Conservation (phyloP, 2,797 vertebrate genomes). For the Rachycentron canadum region DNA sequence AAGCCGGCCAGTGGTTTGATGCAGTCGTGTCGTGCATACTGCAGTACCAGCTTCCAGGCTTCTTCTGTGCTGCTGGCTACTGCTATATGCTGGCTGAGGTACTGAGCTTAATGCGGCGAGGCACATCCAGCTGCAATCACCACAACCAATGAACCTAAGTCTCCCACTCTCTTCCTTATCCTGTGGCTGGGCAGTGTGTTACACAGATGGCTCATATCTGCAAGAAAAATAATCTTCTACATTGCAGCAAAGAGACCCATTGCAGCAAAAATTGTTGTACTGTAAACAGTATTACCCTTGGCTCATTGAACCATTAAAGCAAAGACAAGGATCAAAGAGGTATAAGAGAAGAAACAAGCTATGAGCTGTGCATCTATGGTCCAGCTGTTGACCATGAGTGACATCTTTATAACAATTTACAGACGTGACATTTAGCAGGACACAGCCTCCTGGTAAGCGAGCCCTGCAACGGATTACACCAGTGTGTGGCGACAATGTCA, state of each 20-base stretch:
- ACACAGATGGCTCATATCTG: constrained; percentile 34
- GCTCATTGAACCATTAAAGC: constrained; percentile 36
- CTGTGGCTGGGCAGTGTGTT: constrained; percentile 24
- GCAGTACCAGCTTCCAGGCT: constrained; percentile 74
- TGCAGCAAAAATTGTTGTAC: constrained; percentile 39
- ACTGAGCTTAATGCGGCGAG: constrained; percentile 76
- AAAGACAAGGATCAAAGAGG: constrained; percentile 34
- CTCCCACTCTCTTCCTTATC: constrained; percentile 42
- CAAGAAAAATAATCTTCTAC: constrained; percentile 24
- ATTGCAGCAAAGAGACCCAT: constrained; percentile 38
- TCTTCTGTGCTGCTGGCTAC: constrained; percentile 68
- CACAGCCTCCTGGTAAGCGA: constrained; percentile 39
- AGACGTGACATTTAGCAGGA: constrained; percentile 64
- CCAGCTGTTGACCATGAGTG: constrained; percentile 57
- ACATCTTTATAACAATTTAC: constrained; percentile 55
- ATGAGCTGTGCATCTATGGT: constrained; percentile 7
- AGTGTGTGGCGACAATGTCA: constrained; percentile 10
- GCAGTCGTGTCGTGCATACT: constrained; percentile 75
- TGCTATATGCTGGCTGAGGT: constrained; percentile 67
- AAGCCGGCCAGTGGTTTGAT: constrained; percentile 71
- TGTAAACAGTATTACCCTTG: constrained; percentile 20
- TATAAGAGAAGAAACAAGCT: constrained; percentile 15
- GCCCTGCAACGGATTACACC: constrained; percentile 33
- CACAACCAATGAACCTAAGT: constrained; percentile 67
- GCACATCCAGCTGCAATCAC: constrained; percentile 77